These are phyloP conservation scores for Actinernus sp. DNA, from an alignment of 92 coral and sea anemone genomes.

Conservation along the genomic window DNA sequence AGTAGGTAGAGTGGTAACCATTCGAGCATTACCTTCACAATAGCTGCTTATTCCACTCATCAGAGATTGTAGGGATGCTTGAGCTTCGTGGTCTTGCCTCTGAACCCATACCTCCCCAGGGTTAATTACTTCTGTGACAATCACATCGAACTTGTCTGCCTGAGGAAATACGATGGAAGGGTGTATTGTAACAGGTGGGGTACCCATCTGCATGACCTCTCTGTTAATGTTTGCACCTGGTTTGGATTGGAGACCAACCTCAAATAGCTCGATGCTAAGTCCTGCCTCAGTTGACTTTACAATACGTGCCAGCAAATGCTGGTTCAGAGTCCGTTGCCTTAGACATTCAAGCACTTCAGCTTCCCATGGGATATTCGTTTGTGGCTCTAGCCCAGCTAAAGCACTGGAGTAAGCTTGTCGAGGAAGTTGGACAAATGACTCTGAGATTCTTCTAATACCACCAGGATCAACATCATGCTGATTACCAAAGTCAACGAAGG, in stretches of 20 bases:
- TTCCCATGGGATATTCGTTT: slow-evolving; percentile 26
- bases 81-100: slow-evolving; percentile 32
- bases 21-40: slow-evolving; percentile 39
- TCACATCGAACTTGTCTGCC: slow-evolving; percentile 60
- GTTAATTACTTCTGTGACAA: slow-evolving; percentile 63
- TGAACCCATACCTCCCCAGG: slow-evolving; percentile 84
- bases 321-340: slow-evolving; percentile 23
- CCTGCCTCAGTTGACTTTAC: slow-evolving; percentile 1
- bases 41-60: slow-evolving; percentile 46
- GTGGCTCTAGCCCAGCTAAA: slow-evolving; percentile 35
- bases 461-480: slow-evolving; percentile 24
- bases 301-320: slow-evolving; percentile 60
- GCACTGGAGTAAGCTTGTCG: slow-evolving; percentile 66
- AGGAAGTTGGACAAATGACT: slow-evolving; percentile 63
- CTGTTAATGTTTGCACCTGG: slow-evolving; percentile 49
- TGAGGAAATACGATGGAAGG: slow-evolving; percentile 37
- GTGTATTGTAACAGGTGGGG: slow-evolving; percentile 9
- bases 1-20: slow-evolving; percentile 17
- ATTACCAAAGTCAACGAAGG: slow-evolving; percentile 85
- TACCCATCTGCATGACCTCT: slow-evolving; percentile 30
- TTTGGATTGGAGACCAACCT: slow-evolving; percentile 11
- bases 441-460: slow-evolving; percentile 42
- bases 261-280: slow-evolving; percentile 55
- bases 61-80: slow-evolving; percentile 21
- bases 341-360: slow-evolving; percentile 45